Conservation (phyloP, 1,140 invertebrate species). For the Eumaeus atala region DNA sequence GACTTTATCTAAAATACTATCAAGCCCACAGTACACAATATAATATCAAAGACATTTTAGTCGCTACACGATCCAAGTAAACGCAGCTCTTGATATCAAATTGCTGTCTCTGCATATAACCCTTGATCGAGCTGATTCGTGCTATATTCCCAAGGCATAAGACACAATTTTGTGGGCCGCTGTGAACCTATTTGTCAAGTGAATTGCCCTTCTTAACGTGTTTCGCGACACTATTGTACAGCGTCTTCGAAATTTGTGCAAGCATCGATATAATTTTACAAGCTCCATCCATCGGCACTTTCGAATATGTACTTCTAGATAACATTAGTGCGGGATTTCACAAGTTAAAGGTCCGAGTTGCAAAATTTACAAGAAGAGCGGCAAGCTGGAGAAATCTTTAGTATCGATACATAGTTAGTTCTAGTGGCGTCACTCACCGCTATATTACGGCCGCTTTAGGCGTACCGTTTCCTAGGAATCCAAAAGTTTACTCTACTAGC, state of each 20-base stretch:
- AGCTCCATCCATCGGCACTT: not conserved
- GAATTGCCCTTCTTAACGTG: constrained; percentile 18
- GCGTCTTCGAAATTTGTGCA: constrained; percentile 26
- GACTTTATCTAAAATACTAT: constrained; percentile 6
- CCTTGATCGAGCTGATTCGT: not conserved
- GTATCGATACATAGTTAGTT: no score
- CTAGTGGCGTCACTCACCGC: no score
- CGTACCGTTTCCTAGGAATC: no score
- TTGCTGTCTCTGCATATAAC: constrained; percentile 10
- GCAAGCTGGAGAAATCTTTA: no score
- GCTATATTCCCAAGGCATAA: not conserved
- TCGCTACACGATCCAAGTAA: constrained; percentile 13
- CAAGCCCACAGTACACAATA: constrained; percentile 1
- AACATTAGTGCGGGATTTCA: no score
- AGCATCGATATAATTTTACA: constrained; percentile 12
- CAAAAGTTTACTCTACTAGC: no score
- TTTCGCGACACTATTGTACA: constrained; percentile 23
- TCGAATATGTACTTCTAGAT: no score
- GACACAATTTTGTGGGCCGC: not conserved
- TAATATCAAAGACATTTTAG: constrained; percentile 17
- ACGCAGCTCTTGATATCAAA: constrained; percentile 16
- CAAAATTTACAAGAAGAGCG: no score
- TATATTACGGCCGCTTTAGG: no score
- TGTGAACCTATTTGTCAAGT: constrained; percentile 17
- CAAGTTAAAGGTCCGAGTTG: no score